phyloP scores from a whole-genome alignment of 1,140 invertebrate species.

The Paralvinella palmiformis region DNA sequence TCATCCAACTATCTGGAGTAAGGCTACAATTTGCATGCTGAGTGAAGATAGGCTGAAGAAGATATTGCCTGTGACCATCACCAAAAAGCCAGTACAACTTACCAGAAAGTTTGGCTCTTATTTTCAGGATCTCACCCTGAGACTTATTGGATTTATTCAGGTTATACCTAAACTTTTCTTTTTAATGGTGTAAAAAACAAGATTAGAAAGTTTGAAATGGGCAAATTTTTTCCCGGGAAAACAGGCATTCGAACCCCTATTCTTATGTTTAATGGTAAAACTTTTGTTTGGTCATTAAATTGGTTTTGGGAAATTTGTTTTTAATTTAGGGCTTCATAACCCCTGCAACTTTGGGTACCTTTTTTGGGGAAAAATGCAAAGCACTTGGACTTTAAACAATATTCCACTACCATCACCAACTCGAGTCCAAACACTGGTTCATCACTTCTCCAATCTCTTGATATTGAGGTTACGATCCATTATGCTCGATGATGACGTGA shows the following conservation, averaged over 20 bases:
- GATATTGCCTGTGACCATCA: neutral
- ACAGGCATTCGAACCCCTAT: neutral
- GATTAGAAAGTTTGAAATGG: neutral
- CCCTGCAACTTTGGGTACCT: neutral
- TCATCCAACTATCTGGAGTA: neutral
- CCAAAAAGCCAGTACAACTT: neutral
- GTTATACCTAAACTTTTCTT: too few species aligned
- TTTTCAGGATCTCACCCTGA: neutral
- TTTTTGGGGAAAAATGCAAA: neutral
- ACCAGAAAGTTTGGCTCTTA: neutral
- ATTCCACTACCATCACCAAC: neutral
- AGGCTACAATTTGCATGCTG: neutral
- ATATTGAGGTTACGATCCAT: slow-evolving; percentile 24
- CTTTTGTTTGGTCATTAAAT: neutral
- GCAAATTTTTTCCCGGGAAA: neutral
- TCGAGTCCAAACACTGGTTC: slow-evolving; percentile 8
- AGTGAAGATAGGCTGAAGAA: neutral
- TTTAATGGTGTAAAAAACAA: too few species aligned
- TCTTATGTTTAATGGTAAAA: neutral
- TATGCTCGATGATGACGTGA: slow-evolving; percentile 27
- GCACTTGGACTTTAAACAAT: neutral
- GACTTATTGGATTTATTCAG: neutral
- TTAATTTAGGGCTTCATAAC: neutral
- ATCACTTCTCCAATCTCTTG: slow-evolving; percentile 22
- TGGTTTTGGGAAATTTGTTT: neutral